Conservation (phyloP, 2,113 vertebrate genomes). For the Agapornis roseicollis region DNA sequence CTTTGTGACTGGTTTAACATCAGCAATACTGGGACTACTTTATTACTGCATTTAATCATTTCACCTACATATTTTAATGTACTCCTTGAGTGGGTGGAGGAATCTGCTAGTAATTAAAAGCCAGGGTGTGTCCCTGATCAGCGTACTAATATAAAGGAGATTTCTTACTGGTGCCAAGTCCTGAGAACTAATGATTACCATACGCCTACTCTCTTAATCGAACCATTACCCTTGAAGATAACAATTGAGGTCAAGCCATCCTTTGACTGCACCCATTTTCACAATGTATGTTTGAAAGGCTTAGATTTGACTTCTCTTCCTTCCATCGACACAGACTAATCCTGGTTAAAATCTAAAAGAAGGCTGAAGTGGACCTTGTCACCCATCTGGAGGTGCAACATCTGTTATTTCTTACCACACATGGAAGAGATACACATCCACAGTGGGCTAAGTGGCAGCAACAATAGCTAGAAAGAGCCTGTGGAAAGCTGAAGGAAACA, state of each 20-base stretch:
- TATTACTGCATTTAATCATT: not conserved
- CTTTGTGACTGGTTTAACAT: not conserved
- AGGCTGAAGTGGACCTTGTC: not conserved
- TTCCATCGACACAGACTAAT: not conserved
- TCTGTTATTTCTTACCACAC: not conserved
- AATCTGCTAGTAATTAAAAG: not conserved
- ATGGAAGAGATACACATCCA: not conserved
- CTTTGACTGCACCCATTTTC: not conserved
- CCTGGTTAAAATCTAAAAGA: not conserved
- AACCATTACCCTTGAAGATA: not conserved
- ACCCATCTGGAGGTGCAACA: not conserved
- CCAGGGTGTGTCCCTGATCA: conserved; percentile 10
- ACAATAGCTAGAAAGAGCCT: not conserved
- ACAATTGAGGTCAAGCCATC: not conserved
- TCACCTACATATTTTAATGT: not conserved
- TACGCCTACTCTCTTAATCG: not conserved
- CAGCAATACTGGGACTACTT: not conserved
- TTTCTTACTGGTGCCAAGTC: not conserved
- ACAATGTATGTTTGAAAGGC: not conserved
- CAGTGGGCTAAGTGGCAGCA: not conserved
- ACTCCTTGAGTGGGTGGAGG: not conserved
- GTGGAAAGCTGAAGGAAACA: not conserved
- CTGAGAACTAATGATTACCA: not conserved
- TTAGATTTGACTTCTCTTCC: not conserved
- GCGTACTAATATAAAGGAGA: not conserved